Conservation (phyloP, 1,140 invertebrate species). For the Atta cephalotes region DNA sequence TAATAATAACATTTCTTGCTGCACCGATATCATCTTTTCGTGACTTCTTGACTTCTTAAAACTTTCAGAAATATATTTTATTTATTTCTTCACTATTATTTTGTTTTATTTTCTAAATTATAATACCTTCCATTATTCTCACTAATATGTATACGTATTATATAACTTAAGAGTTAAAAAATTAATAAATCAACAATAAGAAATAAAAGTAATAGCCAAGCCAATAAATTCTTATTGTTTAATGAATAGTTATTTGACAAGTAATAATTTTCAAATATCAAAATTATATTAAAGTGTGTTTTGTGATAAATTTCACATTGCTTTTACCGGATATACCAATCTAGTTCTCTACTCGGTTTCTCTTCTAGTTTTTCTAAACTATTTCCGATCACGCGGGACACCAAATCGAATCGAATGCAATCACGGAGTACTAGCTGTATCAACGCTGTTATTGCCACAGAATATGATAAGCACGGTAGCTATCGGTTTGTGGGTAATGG, state of each 20-base stretch:
- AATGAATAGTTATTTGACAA: no score
- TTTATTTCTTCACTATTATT: not conserved
- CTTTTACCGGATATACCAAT: not conserved
- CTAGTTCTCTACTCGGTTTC: not conserved
- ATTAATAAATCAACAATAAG: no score
- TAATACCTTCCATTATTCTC: no score
- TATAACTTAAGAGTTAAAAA: not conserved
- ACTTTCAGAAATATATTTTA: not conserved
- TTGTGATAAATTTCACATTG: not conserved
- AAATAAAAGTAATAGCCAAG: no score
- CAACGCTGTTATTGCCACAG: slow-evolving; percentile 76
- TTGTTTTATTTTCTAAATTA: not conserved
- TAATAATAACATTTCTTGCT: not conserved
- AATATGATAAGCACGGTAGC: slow-evolving; percentile 80
- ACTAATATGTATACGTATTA: not conserved
- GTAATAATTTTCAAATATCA: not conserved
- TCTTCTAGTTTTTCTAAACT: slow-evolving; percentile 17
- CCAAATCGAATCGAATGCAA: slow-evolving; percentile 74
- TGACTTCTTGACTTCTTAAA: no score
- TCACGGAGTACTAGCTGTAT: slow-evolving; percentile 70
- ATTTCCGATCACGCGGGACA: slow-evolving; percentile 58
- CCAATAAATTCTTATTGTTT: no score
- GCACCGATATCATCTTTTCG: not conserved
- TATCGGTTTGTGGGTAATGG: slow-evolving; percentile 80
- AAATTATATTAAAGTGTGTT: not conserved